Evolutionary conservation across 2,888 invertebrate species (phyloP).

Genomic region (Adelphocoris suturalis): DNA sequence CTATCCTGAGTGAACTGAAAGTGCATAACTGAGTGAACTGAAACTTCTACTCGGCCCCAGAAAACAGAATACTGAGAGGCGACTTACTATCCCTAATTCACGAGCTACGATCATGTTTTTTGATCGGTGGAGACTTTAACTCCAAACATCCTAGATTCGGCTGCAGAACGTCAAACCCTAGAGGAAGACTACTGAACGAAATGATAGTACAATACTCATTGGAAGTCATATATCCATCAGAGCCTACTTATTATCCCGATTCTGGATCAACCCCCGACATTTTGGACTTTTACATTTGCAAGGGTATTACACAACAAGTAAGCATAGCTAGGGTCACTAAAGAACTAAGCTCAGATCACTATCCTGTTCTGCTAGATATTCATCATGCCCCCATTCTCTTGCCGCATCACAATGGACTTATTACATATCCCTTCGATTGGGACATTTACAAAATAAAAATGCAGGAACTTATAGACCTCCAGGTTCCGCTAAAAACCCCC

Average conservation of each 20-base stretch:
- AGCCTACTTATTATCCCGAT: too few relatives aligned
- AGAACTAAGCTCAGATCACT: constrained; percentile 40
- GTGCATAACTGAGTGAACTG: too few relatives aligned
- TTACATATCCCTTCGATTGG: constrained; percentile 21
- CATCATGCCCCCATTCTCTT: background rate
- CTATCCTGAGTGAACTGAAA: background rate
- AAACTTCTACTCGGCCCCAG: constrained; percentile 51
- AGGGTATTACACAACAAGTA: background rate
- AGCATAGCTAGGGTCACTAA: background rate
- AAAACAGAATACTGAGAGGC: constrained; percentile 28
- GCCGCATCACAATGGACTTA: background rate
- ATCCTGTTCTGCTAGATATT: constrained; percentile 23
- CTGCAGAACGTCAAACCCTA: constrained; percentile 46
- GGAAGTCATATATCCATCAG: too few relatives aligned
- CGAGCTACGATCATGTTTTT: constrained; percentile 13
- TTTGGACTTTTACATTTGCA: constrained; percentile 51
- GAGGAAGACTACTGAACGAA: constrained; percentile 40
- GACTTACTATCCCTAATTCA: constrained; percentile 15
- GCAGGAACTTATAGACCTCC: constrained; percentile 30
- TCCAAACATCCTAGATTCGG: constrained; percentile 59
- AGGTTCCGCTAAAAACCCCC: constrained; percentile 24
- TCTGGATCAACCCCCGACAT: constrained; percentile 31
- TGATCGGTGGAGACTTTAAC: constrained; percentile 48
- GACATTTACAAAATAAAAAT: background rate
- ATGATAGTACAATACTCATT: background rate